Base-by-base conservation (phyloP, 1,140 invertebrate genomes). In the Anoplolepis gracilipes region DNA sequence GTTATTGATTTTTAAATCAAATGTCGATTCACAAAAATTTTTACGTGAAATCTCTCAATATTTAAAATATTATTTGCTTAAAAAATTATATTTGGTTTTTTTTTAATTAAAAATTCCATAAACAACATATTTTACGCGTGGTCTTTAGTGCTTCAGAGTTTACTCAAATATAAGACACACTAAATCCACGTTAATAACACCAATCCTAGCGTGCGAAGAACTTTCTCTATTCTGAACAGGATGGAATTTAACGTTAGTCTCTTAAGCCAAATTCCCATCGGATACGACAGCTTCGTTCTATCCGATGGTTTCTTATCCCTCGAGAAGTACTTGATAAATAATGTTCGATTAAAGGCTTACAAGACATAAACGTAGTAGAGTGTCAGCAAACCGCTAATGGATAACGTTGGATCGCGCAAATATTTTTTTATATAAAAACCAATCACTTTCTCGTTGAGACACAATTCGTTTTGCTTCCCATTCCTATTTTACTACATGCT, bases 321-420 rank as follows among this genome's bases (percentile, higher is more conserved):
- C 7, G 67, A 59, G 36, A 82, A 72, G 65, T 59, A 30, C 39
- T 59, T 73, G 78, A 82, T 82, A 82, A 82, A 82, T 82, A 82
- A 82, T 46, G 78, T 61, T 59, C 53, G 78, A 82, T 82, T 82
- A 82, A 82, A 82, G 67, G 67, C 72, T 82, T 82, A 82, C 53
- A 39, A 28, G 30, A 67, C 19, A 67, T 25, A 53, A n/a, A 39
- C 2, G 19, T 8, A 33, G 73, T 67, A 46, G 22, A 36, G 62
- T 67, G 76, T 79, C 76, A 69, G 76, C 67, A 59, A 59, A 59
- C 67, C 67, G 4, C 67, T 73, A 73, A 82, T 82, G 53, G 76
- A 79, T 82, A 82, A 82, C 78, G 4, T 0, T 36, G 55, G 36
- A 16, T 72, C 25, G 49, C 25, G 49, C 33, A 25, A 57, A 36